Percentiles rank a stretch among this genome's conserved stretches.
These are phyloP conservation scores for Falcunculus frontatus DNA, from an alignment of 2,113 vertebrate species.

Conservation along the genomic window DNA sequence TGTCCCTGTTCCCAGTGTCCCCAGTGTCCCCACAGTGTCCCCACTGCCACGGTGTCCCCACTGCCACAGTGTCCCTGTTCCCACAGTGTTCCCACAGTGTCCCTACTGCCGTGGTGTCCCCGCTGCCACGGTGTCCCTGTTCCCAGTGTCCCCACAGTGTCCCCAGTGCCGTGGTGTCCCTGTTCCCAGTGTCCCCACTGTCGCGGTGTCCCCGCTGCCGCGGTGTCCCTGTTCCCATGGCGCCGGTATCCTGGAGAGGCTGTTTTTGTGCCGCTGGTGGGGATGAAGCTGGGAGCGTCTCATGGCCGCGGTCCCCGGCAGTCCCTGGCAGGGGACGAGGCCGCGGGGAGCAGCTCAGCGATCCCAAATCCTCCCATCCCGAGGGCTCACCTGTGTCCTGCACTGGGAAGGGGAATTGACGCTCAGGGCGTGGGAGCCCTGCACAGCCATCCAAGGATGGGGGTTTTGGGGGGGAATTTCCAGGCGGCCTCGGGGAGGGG, in stretches of 20 bases:
- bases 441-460: accelerated
- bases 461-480: accelerated
- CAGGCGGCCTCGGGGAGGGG: accelerated
- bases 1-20: no score
- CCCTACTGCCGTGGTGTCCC: background rate
- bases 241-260: background rate
- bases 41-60: no score
- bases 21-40: no score
- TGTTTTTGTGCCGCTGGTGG: accelerated
- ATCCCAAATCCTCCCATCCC: background rate
- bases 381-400: accelerated
- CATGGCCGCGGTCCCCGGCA: background rate
- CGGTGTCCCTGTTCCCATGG: background rate
- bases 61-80: background rate
- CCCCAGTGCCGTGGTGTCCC: no score
- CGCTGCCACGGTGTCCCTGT: no score
- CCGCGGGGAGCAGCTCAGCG: background rate
- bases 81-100: no score
- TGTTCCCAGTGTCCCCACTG: no score
- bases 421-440: background rate
- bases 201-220: no score
- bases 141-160: no score
- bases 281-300: accelerated
- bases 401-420: background rate
- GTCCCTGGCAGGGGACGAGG: background rate